These are phyloP conservation scores for Zaprionus taronus DNA, from an alignment of 1,140 invertebrate genomes.

Conservation along the genomic window DNA sequence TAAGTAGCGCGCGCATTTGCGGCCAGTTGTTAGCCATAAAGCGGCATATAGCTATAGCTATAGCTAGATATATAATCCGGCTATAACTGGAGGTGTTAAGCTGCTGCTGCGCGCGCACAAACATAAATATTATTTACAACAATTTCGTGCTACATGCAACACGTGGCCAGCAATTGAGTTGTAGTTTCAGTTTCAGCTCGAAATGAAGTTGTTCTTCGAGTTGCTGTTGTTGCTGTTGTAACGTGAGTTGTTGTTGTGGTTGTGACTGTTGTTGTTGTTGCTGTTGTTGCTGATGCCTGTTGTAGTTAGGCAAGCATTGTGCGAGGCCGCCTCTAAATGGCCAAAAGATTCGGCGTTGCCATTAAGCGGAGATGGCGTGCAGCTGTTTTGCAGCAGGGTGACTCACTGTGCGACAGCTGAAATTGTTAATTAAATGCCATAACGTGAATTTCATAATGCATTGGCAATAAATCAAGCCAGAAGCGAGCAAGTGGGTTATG, in stretches of 20 bases:
- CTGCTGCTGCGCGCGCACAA: conserved; percentile 1
- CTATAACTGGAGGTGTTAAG: conserved; percentile 50
- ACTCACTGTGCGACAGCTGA: conserved; percentile 27
- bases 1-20: conserved; percentile 69
- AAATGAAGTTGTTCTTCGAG: conserved; percentile 5
- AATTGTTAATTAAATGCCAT: conserved; percentile 21
- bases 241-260: neutral
- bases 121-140: conserved; percentile 78
- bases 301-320: conserved; percentile 21
- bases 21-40: conserved; percentile 42
- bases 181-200: conserved; percentile 2
- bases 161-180: conserved; percentile 67
- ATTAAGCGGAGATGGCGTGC: conserved; percentile 24
- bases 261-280: neutral
- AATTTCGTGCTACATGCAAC: conserved; percentile 77
- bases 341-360: conserved; percentile 46
- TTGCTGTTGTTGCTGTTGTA: conserved; percentile 17
- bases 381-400: conserved; percentile 33
- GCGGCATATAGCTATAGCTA: conserved; percentile 1
- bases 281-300: neutral
- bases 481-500: conserved; percentile 6
- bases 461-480: neutral
- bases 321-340: conserved; percentile 45
- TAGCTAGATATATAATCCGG: neutral
- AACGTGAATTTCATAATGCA: conserved; percentile 2